These are phyloP conservation scores for Lucinisca nassula DNA, from an alignment of 2,888 invertebrate genomes.

Conservation along the genomic window DNA sequence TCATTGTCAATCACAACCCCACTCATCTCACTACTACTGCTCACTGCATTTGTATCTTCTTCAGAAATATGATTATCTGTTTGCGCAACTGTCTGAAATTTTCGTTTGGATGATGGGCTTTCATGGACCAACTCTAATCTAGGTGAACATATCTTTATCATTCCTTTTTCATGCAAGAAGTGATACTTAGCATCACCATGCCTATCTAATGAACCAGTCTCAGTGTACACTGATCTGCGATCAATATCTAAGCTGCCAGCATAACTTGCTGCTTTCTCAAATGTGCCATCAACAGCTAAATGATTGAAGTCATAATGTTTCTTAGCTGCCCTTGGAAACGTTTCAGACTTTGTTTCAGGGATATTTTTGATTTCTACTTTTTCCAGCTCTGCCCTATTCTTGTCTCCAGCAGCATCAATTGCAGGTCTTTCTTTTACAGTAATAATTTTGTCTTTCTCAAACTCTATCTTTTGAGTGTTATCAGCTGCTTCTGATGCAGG, in stretches of 20 bases:
- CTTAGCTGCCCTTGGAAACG: background rate
- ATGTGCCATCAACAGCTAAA: background rate
- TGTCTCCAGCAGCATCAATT: background rate
- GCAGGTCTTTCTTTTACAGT: no score
- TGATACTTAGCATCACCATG: conserved; percentile 55
- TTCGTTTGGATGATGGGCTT: conserved; percentile 37
- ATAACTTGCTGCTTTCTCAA: conserved; percentile 49
- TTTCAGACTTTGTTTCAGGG: background rate
- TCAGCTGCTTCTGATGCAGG: background rate
- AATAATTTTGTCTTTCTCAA: background rate
- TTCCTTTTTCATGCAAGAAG: conserved; percentile 67
- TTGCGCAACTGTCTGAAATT: background rate
- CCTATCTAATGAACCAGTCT: conserved; percentile 21
- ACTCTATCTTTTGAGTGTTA: background rate
- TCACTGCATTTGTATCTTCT: conserved; percentile 44
- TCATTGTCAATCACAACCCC: conserved; percentile 55
- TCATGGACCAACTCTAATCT: conserved; percentile 45
- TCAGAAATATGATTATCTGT: conserved; percentile 37
- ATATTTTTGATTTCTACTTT: background rate
- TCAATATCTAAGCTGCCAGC: conserved; percentile 63
- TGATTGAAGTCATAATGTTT: background rate
- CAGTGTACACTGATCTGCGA: conserved; percentile 39
- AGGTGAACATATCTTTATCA: conserved; percentile 69
- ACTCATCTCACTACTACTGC: conserved; percentile 59
- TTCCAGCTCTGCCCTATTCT: background rate